Conservation (phyloP, 2,888 invertebrate genomes). For the Drosophila meridiana region DNA sequence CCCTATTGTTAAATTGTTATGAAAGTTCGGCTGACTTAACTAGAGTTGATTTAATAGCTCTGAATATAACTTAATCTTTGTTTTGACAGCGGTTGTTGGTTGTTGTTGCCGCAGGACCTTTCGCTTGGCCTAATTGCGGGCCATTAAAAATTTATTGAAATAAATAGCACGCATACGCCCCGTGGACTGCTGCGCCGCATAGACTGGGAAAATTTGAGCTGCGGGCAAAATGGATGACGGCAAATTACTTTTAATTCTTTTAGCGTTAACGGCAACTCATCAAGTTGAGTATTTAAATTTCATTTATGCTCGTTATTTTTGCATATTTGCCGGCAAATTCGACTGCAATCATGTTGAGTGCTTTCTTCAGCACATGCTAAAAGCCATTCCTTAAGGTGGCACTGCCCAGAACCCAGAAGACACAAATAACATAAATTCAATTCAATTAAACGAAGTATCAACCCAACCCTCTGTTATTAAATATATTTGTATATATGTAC, state of each 20-base stretch:
- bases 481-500: conserved; percentile 18
- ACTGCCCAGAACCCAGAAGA: conserved; percentile 26
- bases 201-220: conserved; percentile 19
- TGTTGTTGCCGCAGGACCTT: conserved; percentile 13
- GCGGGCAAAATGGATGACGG: conserved; percentile 63
- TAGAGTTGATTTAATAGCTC: conserved; percentile 18
- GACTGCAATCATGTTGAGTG: conserved; percentile 72
- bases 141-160: conserved; percentile 68
- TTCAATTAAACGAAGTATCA: conserved; percentile 66
- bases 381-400: conserved; percentile 36
- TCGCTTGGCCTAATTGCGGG: conserved; percentile 56
- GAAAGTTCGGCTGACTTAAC: conserved; percentile 14
- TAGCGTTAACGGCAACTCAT: conserved; percentile 73
- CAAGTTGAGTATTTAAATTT: conserved; percentile 75
- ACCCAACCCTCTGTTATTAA: conserved; percentile 25
- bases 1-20: conserved; percentile 12
- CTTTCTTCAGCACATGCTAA: conserved; percentile 30
- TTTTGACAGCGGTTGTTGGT: conserved; percentile 12
- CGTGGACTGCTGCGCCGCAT: conserved; percentile 1
- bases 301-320: conserved; percentile 61
- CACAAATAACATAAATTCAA: conserved; percentile 56
- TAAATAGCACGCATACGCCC: conserved; percentile 58
- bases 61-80: conserved; percentile 30
- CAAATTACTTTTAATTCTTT: conserved; percentile 73
- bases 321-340: conserved; percentile 49